phyloP scores from a whole-genome alignment of 64 coral and sea anemone species.

The Actinia tenebrosa region DNA sequence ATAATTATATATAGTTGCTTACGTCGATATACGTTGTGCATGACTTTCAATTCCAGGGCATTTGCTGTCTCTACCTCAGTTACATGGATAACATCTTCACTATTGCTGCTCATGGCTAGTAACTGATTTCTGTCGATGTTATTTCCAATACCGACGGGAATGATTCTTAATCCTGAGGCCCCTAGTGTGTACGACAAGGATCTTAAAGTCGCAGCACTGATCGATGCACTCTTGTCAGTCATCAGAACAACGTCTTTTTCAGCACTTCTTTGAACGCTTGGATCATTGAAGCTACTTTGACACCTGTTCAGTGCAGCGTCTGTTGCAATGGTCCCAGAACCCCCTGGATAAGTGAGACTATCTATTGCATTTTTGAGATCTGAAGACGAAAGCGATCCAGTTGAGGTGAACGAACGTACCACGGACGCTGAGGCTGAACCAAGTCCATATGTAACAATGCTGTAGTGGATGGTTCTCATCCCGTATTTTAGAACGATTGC shows the following conservation, averaged over 20 bases:
- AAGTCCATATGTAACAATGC: conserved; percentile 41
- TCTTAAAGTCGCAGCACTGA: neutral
- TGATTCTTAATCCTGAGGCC: conserved; percentile 13
- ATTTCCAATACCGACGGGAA: conserved; percentile 23
- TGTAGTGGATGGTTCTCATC: conserved; percentile 40
- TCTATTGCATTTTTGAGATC: conserved; percentile 1
- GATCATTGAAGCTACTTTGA: conserved; percentile 10
- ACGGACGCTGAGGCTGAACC: neutral
- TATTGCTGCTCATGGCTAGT: conserved; percentile 25
- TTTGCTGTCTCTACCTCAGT: neutral
- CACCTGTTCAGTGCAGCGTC: neutral
- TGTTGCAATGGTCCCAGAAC: neutral
- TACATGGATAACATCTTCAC: conserved; percentile 27
- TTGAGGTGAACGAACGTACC: neutral
- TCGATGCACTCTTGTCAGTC: conserved; percentile 4
- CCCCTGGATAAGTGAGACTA: neutral
- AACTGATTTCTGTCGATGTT: conserved; percentile 19
- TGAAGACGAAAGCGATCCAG: neutral
- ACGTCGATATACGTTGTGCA: conserved; percentile 26
- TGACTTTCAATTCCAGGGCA: neutral
- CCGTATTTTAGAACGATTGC: conserved; percentile 27
- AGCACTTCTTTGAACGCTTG: neutral
- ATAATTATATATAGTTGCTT: neutral
- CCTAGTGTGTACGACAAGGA: neutral
- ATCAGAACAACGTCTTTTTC: conserved; percentile 15